Evolutionary conservation across 2,888 invertebrate genomes (phyloP), one percentile per base, ranked within the genome.

Genomic region (Trichopoda pennipes): DNA sequence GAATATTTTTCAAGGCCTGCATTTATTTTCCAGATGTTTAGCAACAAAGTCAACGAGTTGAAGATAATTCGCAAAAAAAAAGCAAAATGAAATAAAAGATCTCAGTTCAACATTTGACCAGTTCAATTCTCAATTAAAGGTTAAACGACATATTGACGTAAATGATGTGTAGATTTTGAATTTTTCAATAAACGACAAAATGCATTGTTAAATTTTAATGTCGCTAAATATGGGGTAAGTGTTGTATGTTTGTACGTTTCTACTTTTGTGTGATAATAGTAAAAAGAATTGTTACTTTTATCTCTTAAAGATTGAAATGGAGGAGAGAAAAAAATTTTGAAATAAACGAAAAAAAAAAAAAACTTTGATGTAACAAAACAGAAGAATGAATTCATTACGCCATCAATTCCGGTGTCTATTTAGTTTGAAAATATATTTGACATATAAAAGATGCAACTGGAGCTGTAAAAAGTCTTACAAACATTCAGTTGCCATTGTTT

Each of bases 381-480:
- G 17, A 77, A 55, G 35, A 69, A 76, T 76, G 53, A 69, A 81
- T 76, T 81, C 76, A 76, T 80, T 75, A 80, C 44, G 69, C 64
- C 70, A 72, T 32, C 76, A 81, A 77, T 69, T 77, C 76, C 73
- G 63, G 68, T 77, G 72, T 70, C 58, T 58, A 42, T 38, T 17
- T 16, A 17, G 28, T 53, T 75, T 17, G 19, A 66, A 42, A 68
- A 38, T 61, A 47, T 35, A 77, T 61, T 38, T 63, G 61, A 56
- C 66, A 61, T 61, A 47, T n/a, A 64, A 64, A 73, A 66, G 16
- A 23, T 61, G 21, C 73, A 80, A 63, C 32, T 60, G 72, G 51
- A 68, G 66, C 76, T 81, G 76, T 63, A 76, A 72, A 68, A 68
- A 64, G 10, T 44, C 55, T 42, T 42, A 53, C 42, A 70, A 42